Evolutionary conservation across 2,797 vertebrate species (phyloP).

Genomic region (Falco novaeseelandiae): DNA sequence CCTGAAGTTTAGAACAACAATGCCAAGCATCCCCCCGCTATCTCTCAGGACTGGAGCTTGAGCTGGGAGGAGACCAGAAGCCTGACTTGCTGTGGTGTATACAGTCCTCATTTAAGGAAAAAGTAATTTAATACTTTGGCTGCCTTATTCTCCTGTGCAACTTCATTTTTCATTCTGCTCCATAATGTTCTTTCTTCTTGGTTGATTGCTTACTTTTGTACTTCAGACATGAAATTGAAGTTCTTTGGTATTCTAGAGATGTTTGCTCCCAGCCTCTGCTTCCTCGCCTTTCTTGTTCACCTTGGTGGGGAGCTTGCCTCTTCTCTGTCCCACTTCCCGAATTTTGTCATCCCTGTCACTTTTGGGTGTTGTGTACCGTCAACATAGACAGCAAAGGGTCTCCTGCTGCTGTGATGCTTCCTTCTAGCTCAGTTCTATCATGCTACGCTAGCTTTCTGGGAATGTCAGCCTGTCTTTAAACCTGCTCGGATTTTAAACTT

Average conservation of each 20-base stretch:
- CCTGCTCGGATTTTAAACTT: not conserved
- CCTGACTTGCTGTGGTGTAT: not conserved
- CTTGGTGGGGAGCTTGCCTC: not conserved
- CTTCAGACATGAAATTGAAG: conserved; percentile 56
- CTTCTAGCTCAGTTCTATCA: not conserved
- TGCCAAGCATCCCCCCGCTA: not conserved
- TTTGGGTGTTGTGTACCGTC: not conserved
- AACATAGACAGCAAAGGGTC: not conserved
- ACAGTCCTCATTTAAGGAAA: conserved; percentile 1
- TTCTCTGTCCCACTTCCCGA: not conserved
- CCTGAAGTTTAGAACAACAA: not conserved
- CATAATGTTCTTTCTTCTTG: conserved; percentile 71
- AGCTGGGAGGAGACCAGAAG: not conserved
- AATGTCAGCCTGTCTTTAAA: not conserved
- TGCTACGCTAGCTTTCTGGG: not conserved
- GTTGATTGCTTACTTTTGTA: conserved; percentile 58
- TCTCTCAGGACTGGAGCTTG: not conserved
- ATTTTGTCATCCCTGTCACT: not conserved
- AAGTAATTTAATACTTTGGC: conserved; percentile 44
- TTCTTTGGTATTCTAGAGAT: conserved; percentile 60
- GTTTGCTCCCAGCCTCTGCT: conserved; percentile 18
- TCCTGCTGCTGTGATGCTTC: not conserved
- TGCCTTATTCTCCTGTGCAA: conserved; percentile 44
- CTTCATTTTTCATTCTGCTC: conserved; percentile 67
- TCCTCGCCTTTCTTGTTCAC: not conserved